Conservation (phyloP, 2,113 vertebrate species). For the Strix aluco region DNA sequence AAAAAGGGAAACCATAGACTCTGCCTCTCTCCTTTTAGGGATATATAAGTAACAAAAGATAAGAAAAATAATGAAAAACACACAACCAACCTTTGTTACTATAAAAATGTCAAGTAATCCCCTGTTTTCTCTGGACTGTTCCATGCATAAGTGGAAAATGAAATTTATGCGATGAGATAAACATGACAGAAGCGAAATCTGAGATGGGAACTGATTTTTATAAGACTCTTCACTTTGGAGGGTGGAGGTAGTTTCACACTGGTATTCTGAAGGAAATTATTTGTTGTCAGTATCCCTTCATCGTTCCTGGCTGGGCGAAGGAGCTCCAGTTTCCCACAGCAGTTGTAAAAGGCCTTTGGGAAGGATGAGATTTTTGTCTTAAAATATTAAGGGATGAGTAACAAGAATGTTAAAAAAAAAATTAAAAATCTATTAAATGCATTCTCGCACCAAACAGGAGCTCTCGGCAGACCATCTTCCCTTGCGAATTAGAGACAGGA, state of each 20-base stretch:
- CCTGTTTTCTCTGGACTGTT: background rate
- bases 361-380: constrained; percentile 17
- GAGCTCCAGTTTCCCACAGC: constrained; percentile 1
- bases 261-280: background rate
- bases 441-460: background rate
- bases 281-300: background rate
- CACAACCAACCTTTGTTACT: background rate
- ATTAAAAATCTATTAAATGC: background rate
- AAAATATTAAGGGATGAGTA: background rate
- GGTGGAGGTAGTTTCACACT: background rate
- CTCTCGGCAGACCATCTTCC: background rate
- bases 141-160: background rate
- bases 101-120: background rate
- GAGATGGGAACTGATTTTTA: background rate
- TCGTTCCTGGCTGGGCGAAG: background rate
- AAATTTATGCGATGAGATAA: background rate
- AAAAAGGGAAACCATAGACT: background rate
- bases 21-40: background rate
- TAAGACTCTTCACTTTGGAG: background rate
- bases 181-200: background rate
- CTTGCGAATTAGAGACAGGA: background rate
- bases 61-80: background rate
- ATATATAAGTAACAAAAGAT: background rate
- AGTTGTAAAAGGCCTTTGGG: background rate
- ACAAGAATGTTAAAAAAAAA: background rate